Percentiles rank a stretch among this genome's conserved stretches.
Evolutionary conservation across 2,888 invertebrate genomes (phyloP).

Genomic region (Agonopterix subpropinquella): DNA sequence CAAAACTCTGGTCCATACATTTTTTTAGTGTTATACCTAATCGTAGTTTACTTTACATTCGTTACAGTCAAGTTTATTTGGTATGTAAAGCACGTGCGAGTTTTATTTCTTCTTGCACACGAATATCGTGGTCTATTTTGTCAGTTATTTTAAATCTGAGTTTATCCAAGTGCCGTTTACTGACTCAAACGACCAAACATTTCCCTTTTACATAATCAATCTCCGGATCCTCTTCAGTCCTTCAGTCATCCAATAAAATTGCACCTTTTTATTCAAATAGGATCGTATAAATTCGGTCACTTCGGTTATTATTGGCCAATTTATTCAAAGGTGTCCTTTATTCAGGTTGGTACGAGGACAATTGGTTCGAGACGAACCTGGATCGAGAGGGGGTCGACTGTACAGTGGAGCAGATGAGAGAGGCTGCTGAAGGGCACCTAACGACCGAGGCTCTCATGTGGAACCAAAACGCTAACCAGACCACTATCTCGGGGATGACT

Average conservation of each 20-base stretch:
- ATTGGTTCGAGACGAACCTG: constrained; percentile 96
- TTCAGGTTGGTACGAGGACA: constrained; percentile 97
- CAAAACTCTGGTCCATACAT: no score
- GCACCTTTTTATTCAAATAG: constrained; percentile 2
- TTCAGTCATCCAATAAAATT: not conserved
- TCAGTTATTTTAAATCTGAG: no score
- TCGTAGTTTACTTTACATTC: no score
- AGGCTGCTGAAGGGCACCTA: constrained; percentile 97
- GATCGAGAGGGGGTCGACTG: constrained; percentile 93
- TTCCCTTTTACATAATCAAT: not conserved
- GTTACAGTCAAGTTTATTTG: no score
- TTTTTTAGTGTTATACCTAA: no score
- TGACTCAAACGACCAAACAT: no score
- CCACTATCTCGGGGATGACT: constrained; percentile 97
- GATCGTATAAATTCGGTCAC: constrained; percentile 1
- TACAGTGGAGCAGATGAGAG: constrained; percentile 93
- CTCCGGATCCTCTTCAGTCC: not conserved
- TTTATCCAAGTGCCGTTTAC: no score
- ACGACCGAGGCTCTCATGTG: constrained; percentile 99
- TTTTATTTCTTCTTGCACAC: no score
- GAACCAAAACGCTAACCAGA: constrained; percentile 93
- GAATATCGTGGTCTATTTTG: no score
- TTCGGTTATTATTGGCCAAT: not conserved
- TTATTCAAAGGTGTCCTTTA: not conserved
- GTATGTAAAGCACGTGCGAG: no score